Base-by-base conservation (phyloP, 2,888 invertebrate genomes). In the Teleiodes luculella region DNA sequence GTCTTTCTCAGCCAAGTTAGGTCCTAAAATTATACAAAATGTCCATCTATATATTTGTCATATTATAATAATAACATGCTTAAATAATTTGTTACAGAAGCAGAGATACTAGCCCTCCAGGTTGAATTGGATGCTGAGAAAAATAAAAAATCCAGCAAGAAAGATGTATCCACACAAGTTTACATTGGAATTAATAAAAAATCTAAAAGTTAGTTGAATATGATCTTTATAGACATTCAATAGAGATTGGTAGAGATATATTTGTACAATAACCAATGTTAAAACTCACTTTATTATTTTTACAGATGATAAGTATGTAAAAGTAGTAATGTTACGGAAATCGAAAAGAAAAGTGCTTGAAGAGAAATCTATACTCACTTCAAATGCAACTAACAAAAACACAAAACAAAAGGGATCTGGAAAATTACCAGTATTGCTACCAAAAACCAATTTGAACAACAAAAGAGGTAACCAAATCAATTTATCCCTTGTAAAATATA, bases 381-480 rank as follows among this genome's bases (percentile, higher is more conserved):
- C 59, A 53, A 67, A 65, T 55, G 53, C 54, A 24, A 55, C 58
- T 53, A 57, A 54, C 59, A 58, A 61, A 43, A 60, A 63, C 56
- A 50, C 55, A 14, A 56, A 60, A 39, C 59, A 61, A 14, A 63
- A 54, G 41, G 57, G 65, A 57, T 46, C 58, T 6, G 55, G 62
- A 54, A 82, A 76, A 58, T 62, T 84, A 53, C 82, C 83, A 45
- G 78, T 72, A 36, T 58, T 87, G 24, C 60, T 87, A 57, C 87
- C 87, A 49, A 70, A 75, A 54, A 64, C 74, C 48, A 68, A 56
- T 60, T 46, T 66, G 37, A 67, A 66, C 61, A 64, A 74, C 24
- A 84, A 84, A 65, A 84, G 83, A 70, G 76, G 87, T 84, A 64
- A n/a, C n/a, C n/a, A n/a, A n/a, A n/a, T n/a, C n/a, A n/a, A n/a